Evolutionary conservation across 1,140 invertebrate species (phyloP).

Genomic region (Bradynema listronoti): DNA sequence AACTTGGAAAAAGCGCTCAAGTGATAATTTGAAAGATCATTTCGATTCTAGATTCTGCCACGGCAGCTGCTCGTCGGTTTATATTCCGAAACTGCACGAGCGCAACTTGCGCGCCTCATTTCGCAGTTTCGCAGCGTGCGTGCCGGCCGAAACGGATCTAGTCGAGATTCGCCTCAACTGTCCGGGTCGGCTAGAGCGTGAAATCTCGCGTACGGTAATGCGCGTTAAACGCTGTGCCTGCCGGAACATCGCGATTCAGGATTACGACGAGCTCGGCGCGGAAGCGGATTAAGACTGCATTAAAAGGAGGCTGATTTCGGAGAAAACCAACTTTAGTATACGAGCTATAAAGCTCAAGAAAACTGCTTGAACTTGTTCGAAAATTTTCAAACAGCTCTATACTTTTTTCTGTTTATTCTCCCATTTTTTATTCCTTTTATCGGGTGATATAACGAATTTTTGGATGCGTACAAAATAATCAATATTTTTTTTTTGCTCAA

Average conservation of each 20-base stretch:
- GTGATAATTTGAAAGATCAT: too few species aligned
- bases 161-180: slow-evolving; percentile 40
- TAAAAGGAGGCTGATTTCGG: not conserved
- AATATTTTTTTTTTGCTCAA: too few species aligned
- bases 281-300: slow-evolving; percentile 10
- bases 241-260: slow-evolving; percentile 30
- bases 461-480: too few species aligned
- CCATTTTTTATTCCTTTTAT: too few species aligned
- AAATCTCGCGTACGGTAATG: slow-evolving; percentile 29
- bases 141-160: slow-evolving; percentile 40
- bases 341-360: not conserved
- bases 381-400: not conserved
- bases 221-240: slow-evolving; percentile 41
- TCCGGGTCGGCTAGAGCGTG: slow-evolving; percentile 32
- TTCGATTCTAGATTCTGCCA: slow-evolving; percentile 48
- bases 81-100: slow-evolving; percentile 38
- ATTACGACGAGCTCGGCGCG: slow-evolving; percentile 16
- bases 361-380: not conserved
- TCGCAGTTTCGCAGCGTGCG: slow-evolving; percentile 44
- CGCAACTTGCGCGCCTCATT: slow-evolving; percentile 49
- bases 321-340: not conserved
- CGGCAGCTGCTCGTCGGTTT: slow-evolving; percentile 45
- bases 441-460: too few species aligned
- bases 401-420: not conserved
- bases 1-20: too few species aligned